phyloP scores from a whole-genome alignment of 2,797 vertebrate species.

The Chelon auratus region DNA sequence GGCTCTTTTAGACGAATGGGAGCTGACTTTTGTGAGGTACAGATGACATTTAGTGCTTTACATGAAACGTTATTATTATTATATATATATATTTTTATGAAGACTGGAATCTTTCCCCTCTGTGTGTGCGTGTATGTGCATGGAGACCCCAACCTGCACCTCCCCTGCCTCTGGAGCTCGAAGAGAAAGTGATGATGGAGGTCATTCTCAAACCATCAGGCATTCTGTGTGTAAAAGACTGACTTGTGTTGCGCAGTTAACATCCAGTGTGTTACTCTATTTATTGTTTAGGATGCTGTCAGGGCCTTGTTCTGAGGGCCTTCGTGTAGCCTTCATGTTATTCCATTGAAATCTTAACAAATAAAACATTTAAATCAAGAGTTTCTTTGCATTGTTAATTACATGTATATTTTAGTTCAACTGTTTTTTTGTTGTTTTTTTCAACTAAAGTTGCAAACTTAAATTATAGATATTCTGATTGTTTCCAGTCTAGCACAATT shows the following conservation, averaged over 20 bases:
- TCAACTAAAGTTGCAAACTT: too few species aligned
- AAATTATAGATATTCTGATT: too few species aligned
- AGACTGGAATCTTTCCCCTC: slow-evolving; percentile 78
- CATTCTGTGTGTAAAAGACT: slow-evolving; percentile 32
- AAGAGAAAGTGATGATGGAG: slow-evolving; percentile 44
- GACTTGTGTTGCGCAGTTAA: slow-evolving; percentile 58
- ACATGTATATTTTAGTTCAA: too few species aligned
- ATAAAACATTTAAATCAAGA: slow-evolving; percentile 71
- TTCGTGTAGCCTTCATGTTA: slow-evolving; percentile 78
- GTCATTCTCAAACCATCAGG: slow-evolving; percentile 28
- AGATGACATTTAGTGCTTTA: slow-evolving; percentile 7
- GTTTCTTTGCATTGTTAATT: not conserved
- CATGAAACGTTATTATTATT: slow-evolving; percentile 44
- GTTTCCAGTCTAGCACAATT: too few species aligned
- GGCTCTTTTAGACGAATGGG: slow-evolving; percentile 20
- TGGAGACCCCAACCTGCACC: slow-evolving; percentile 29
- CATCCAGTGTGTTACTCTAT: slow-evolving; percentile 72
- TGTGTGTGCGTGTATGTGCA: slow-evolving; percentile 1
- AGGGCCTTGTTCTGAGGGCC: slow-evolving; percentile 57
- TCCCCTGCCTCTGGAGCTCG: slow-evolving; percentile 47
- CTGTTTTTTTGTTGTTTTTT: too few species aligned
- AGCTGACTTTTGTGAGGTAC: slow-evolving; percentile 32
- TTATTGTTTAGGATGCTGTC: slow-evolving; percentile 81
- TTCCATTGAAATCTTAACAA: slow-evolving; percentile 73
- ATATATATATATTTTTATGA: slow-evolving; percentile 61